Percentiles rank a stretch among this genome's conserved stretches.
These are phyloP conservation scores for Saccostrea echinata DNA, from an alignment of 1,140 invertebrate species.

Conservation along the genomic window DNA sequence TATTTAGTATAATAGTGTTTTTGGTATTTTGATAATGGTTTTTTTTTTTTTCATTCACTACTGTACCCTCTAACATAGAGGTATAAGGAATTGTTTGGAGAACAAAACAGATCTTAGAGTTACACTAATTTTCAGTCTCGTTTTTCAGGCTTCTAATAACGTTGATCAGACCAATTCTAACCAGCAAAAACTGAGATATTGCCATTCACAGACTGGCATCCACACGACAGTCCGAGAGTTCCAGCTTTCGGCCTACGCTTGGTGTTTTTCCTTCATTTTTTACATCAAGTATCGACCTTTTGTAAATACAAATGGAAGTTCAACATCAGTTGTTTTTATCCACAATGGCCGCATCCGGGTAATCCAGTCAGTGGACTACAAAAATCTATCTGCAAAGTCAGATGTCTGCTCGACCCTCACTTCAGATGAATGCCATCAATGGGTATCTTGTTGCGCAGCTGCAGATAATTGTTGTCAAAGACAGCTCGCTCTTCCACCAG, in stretches of 20 bases:
- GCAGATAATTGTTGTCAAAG: conserved; percentile 66
- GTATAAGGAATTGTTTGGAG: too few relatives aligned
- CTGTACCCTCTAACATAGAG: too few relatives aligned
- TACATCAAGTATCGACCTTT: conserved; percentile 10
- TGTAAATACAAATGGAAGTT: background rate
- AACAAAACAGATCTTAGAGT: too few relatives aligned
- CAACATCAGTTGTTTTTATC: background rate
- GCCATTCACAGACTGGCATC: background rate
- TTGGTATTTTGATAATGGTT: too few relatives aligned
- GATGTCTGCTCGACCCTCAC: conserved; percentile 66
- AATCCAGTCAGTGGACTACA: background rate
- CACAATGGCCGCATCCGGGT: background rate
- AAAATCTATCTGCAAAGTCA: conserved; percentile 30
- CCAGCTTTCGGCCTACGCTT: conserved; percentile 14
- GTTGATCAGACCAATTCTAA: background rate
- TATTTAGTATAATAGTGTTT: too few relatives aligned
- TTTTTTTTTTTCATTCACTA: too few relatives aligned
- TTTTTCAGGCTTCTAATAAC: background rate
- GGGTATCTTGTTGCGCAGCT: conserved; percentile 65
- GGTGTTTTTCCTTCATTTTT: conserved; percentile 31
- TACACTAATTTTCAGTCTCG: background rate
- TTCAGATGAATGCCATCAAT: conserved; percentile 62
- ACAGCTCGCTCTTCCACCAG: conserved; percentile 67
- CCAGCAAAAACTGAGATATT: background rate
- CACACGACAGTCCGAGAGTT: background rate